Conservation (phyloP, 37 sponge, comb jelly and placozoan genomes). For the Theonella swinhoei region DNA sequence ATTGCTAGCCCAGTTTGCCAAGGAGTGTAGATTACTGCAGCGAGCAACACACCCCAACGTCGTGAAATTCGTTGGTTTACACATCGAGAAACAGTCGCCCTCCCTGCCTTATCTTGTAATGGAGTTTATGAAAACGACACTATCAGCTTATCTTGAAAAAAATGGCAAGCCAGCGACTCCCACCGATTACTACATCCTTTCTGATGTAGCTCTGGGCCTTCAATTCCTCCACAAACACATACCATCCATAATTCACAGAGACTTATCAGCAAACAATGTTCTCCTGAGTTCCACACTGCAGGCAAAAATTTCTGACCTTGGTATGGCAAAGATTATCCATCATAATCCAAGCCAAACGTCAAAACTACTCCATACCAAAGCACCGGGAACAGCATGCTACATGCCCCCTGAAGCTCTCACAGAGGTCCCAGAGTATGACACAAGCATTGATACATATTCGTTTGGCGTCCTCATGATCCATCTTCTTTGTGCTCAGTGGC, state of each 20-base stretch:
- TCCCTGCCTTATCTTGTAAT: slow-evolving; percentile 9
- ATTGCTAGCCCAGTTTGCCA: slow-evolving; percentile 2
- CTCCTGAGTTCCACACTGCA: slow-evolving; percentile 13
- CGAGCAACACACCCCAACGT: slow-evolving; percentile 10
- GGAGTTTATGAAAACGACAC: slow-evolving; percentile 19
- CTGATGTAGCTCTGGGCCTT: slow-evolving; percentile 43
- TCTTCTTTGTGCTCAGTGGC: slow-evolving; percentile 23
- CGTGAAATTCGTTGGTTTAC: slow-evolving; percentile 31
- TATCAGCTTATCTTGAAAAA: slow-evolving; percentile 21
- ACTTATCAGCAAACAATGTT: slow-evolving; percentile 45
- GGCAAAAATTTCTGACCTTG: slow-evolving; percentile 58
- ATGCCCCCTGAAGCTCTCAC: slow-evolving; percentile 55
- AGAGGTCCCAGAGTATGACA: slow-evolving; percentile 12
- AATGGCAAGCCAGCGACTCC: background rate
- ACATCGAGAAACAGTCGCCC: background rate
- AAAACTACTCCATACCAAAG: slow-evolving; percentile 17
- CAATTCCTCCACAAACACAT: slow-evolving; percentile 22
- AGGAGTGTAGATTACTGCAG: slow-evolving; percentile 5
- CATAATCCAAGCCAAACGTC: background rate
- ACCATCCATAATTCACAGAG: slow-evolving; percentile 42
- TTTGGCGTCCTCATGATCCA: slow-evolving; percentile 49
- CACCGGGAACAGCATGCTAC: slow-evolving; percentile 34
- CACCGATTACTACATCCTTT: background rate
- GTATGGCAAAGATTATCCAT: slow-evolving; percentile 35
- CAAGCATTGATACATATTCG: slow-evolving; percentile 34